phyloP scores from a whole-genome alignment of 2,888 invertebrate genomes.

The Bugula neritina region DNA sequence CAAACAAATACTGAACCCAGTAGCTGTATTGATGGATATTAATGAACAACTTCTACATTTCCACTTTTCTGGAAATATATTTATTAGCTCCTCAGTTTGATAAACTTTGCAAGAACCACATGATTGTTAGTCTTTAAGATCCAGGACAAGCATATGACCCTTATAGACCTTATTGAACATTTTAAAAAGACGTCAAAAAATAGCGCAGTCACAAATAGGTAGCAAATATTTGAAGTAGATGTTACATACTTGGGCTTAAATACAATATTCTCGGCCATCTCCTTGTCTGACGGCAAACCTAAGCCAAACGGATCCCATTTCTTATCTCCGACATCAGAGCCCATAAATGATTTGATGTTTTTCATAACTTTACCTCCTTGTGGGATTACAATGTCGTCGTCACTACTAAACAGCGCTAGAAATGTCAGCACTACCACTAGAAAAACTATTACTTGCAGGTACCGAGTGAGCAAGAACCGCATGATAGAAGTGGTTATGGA shows the following conservation, averaged over 20 bases:
- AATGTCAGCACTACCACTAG: not conserved
- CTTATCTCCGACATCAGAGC: not conserved
- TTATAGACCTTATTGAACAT: no score
- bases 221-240: not conserved
- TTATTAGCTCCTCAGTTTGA: no score
- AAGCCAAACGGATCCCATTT: conserved; percentile 25
- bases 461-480: not conserved
- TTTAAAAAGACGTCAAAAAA: no score
- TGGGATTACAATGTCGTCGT: conserved; percentile 19
- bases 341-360: conserved; percentile 24
- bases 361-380: conserved; percentile 23
- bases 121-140: no score
- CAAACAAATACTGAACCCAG: no score
- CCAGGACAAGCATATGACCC: no score
- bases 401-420: conserved; percentile 15
- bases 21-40: no score
- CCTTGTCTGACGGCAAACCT: conserved; percentile 5
- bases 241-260: conserved; percentile 11
- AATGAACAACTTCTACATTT: no score
- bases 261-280: conserved; percentile 1
- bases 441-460: not conserved
- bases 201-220: not conserved
- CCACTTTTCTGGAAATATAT: no score
- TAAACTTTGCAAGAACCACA: no score
- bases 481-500: no score